Conservation (phyloP, 1,140 invertebrate species). For the Halesus radiatus region DNA sequence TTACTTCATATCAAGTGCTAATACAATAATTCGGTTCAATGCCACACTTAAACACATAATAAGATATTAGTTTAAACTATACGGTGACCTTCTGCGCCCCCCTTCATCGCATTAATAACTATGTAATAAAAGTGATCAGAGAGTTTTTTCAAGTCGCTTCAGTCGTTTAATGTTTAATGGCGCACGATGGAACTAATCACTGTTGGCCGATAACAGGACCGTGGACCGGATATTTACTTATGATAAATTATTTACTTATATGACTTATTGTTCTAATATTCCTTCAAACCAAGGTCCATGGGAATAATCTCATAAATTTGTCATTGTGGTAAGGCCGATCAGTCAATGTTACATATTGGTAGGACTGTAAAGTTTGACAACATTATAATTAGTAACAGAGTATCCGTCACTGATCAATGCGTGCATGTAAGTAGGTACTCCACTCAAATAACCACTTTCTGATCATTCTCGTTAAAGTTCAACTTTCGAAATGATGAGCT, state of each 20-base stretch:
- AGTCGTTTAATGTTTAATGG: background rate
- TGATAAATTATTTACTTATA: constrained; percentile 1
- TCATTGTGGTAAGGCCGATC: no score
- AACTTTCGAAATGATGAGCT: constrained; percentile 16
- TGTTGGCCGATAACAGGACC: constrained; percentile 1
- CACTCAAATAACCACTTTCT: background rate
- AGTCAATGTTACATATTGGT: no score
- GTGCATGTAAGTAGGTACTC: no score
- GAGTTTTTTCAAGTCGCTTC: background rate
- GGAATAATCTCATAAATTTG: no score
- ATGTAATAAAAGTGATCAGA: background rate
- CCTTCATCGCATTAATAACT: background rate
- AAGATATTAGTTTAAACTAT: constrained; percentile 26
- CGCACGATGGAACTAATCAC: background rate
- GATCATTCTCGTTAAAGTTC: background rate
- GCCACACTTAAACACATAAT: constrained; percentile 1
- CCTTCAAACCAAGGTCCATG: constrained; percentile 5
- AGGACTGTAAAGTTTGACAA: no score
- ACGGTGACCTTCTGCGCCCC: constrained; percentile 1
- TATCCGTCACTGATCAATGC: no score
- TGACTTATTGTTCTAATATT: constrained; percentile 7
- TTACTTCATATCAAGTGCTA: constrained; percentile 5
- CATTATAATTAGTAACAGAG: no score
- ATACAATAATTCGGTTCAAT: constrained; percentile 3
- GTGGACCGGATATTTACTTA: constrained; percentile 23